Conservation (phyloP, 2,113 vertebrate species). For the Struthidea cinerea region DNA sequence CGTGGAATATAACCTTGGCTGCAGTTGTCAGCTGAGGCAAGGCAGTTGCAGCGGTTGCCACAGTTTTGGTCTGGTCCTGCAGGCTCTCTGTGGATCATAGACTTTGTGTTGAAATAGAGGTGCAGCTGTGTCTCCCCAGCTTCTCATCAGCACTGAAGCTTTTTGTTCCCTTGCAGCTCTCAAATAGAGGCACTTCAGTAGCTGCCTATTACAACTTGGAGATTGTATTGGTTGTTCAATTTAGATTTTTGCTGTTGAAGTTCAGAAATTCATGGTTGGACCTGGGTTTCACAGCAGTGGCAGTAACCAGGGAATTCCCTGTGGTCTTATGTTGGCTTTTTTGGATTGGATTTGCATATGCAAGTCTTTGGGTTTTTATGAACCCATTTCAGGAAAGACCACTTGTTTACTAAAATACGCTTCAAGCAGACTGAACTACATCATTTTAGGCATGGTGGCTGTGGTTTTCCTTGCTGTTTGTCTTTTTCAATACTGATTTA, state of each 20-base stretch:
- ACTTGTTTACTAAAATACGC: not conserved
- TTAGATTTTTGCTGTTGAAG: not conserved
- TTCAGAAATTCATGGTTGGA: not conserved
- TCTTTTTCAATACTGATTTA: not conserved
- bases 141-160: not conserved
- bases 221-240: not conserved
- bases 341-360: not conserved
- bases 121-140: not conserved
- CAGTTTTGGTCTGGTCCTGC: not conserved
- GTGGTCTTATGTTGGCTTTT: not conserved
- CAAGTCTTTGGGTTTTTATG: not conserved
- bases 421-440: not conserved
- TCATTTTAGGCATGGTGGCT: not conserved
- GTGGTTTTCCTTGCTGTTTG: not conserved
- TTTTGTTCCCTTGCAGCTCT: not conserved
- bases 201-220: not conserved
- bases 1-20: constrained; percentile 7
- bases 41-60: not conserved
- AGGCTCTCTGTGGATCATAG: constrained; percentile 33
- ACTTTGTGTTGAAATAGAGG: not conserved
- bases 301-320: not conserved
- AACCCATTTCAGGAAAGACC: not conserved
- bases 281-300: not conserved
- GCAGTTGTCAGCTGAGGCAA: not conserved
- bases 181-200: not conserved